Evolutionary conservation across 2,888 invertebrate genomes (phyloP), one percentile per base, ranked within the genome.

Genomic region (Zele albiditarsus): DNA sequence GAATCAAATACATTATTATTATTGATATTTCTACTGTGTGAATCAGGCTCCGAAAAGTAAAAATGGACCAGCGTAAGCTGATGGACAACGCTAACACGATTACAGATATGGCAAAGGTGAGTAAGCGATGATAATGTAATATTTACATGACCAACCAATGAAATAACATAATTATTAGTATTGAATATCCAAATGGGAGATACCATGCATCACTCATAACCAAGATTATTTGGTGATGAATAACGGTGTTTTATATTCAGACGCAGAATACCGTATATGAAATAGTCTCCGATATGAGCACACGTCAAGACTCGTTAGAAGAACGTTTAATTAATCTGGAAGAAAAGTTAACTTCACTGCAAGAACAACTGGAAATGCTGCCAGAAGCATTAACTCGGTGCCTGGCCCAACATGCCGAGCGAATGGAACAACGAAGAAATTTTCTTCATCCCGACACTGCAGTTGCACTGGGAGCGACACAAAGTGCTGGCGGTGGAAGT

Each of bases 101-200:
- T 90, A 98, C 98, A 77, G 99, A 99, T 90, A 98, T 99, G 97
- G 99, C 99, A 86, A 99, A 99, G 95, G 99, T 99, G 93, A 91
- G 90, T 90, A 81, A 14, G 8, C n/a, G 16, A 28, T 58, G 16
- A n/a, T n/a, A 60, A 8, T 20, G 8, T 23, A 38, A 20, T 33
- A 65, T 33, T 20, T 20, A 23, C 6, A 31, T 28, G 42, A 31
- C 8, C 38, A 38, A 38, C 38, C 1, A 12, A 10, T 38, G 38
- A 5, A 38, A 38, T 38, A 38, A 8, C 0, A 8, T 38, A 8
- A 0, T 12, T 12, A 38, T 38, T 12, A 8, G 8, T 38, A 12
- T 38, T 2, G 2, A 12, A 38, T 38, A 38, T 12, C 5, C 12
- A 38, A 38, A 8, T 0, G 4, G 6, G 6, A 31, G 6, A 6